phyloP scores from a whole-genome alignment of 1,140 invertebrate genomes.

The Pseudobourletiella spinata region DNA sequence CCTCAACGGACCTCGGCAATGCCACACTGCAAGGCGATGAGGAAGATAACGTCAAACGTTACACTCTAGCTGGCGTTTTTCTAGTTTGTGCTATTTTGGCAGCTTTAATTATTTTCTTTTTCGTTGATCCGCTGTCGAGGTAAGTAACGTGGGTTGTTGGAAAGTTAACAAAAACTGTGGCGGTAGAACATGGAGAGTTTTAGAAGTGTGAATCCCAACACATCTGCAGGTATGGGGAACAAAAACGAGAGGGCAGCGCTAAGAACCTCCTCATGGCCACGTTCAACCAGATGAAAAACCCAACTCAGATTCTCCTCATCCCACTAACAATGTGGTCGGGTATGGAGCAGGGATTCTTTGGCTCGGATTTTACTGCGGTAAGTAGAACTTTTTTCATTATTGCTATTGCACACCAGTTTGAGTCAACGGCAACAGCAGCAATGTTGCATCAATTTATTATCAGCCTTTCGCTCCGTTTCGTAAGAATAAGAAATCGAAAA shows the following conservation, averaged over 20 bases:
- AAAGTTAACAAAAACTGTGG: neutral
- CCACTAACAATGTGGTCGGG: conserved; percentile 94
- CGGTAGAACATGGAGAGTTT: too few relatives aligned
- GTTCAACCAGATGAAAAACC: conserved; percentile 36
- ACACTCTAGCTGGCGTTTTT: conserved; percentile 3
- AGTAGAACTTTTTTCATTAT: conserved; percentile 23
- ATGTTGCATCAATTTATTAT: neutral
- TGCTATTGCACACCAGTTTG: neutral
- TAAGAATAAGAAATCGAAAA: too few relatives aligned
- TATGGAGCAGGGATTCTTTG: conserved; percentile 92
- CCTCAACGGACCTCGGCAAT: conserved; percentile 39
- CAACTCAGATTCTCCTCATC: conserved; percentile 82
- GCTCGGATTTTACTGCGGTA: conserved; percentile 88
- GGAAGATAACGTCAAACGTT: neutral
- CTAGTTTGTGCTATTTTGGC: neutral
- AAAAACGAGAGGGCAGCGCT: conserved; percentile 2
- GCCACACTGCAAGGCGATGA: neutral
- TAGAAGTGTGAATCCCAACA: neutral
- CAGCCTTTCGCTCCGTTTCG: too few relatives aligned
- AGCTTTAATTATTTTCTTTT: conserved; percentile 62
- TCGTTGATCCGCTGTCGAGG: conserved; percentile 82
- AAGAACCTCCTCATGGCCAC: conserved; percentile 8
- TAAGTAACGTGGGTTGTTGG: conserved; percentile 40
- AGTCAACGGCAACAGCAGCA: too few relatives aligned
- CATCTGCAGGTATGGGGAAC: conserved; percentile 61